These are phyloP conservation scores for Decapterus maruadsi DNA, from an alignment of 2,797 vertebrate species.

Conservation along the genomic window DNA sequence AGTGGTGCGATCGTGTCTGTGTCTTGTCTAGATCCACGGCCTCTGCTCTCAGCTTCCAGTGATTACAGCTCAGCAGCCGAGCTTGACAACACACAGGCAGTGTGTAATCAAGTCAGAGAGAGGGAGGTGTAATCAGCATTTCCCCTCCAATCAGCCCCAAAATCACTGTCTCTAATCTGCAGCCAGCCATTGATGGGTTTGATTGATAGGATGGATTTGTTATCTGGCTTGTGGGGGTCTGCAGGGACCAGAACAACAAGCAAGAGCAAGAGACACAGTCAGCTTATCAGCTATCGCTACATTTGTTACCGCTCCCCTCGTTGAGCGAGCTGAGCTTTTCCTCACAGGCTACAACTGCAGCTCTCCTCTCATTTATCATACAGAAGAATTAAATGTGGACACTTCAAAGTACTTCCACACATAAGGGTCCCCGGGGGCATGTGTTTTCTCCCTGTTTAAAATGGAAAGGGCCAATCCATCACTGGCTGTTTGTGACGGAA, in stretches of 20 bases:
- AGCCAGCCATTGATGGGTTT: slow-evolving; percentile 82
- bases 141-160: slow-evolving; percentile 83
- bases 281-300: slow-evolving; percentile 83
- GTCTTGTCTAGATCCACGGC: slow-evolving; percentile 57
- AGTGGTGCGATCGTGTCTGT: slow-evolving; percentile 33
- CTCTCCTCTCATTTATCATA: slow-evolving; percentile 83
- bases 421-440: slow-evolving; percentile 77
- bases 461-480: slow-evolving; percentile 82
- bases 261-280: slow-evolving; percentile 77
- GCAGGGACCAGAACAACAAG: slow-evolving; percentile 80
- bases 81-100: slow-evolving; percentile 77
- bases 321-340: slow-evolving; percentile 71
- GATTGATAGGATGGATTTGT: slow-evolving; percentile 84
- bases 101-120: slow-evolving; percentile 80
- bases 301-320: slow-evolving; percentile 81
- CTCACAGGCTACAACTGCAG: slow-evolving; percentile 76
- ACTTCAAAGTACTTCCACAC: slow-evolving; percentile 85
- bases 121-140: slow-evolving; percentile 80
- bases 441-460: slow-evolving; percentile 83
- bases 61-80: slow-evolving; percentile 80
- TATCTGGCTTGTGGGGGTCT: slow-evolving; percentile 82
- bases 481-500: slow-evolving; percentile 80
- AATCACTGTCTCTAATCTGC: slow-evolving; percentile 82
- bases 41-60: slow-evolving; percentile 72
- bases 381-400: slow-evolving; percentile 86